phyloP scores from a whole-genome alignment of 2,888 invertebrate species.

The Drosophila cyrtoloma region DNA sequence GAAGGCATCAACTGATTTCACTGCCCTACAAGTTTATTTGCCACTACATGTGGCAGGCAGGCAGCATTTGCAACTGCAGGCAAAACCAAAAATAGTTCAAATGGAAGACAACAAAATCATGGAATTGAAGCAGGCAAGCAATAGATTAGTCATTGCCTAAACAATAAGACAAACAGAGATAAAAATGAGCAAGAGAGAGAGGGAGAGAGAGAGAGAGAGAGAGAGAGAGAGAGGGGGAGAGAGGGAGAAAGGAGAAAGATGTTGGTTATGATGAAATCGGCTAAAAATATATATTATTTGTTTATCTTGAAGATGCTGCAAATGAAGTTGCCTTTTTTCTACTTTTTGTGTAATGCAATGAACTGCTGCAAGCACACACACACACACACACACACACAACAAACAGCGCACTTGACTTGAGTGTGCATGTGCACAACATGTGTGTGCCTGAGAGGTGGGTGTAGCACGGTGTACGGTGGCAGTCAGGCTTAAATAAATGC shows the following conservation, averaged over 20 bases:
- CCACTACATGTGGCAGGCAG: constrained; percentile 1
- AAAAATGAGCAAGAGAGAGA: neutral
- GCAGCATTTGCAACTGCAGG: constrained; percentile 3
- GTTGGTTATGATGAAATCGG: constrained; percentile 42
- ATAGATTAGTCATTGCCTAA: neutral
- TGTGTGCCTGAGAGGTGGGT: constrained; percentile 2
- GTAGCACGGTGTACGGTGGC: neutral
- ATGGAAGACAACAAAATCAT: constrained; percentile 15
- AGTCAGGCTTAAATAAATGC: constrained; percentile 35
- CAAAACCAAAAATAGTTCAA: constrained; percentile 18
- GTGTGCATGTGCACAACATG: constrained; percentile 29
- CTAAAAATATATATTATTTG: constrained; percentile 62
- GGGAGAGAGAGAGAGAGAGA: neutral
- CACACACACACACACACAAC: neutral
- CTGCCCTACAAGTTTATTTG: neutral
- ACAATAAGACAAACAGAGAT: neutral
- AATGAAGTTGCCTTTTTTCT: constrained; percentile 5
- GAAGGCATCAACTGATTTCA: neutral
- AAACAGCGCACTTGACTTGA: constrained; percentile 9
- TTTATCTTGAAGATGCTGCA: constrained; percentile 41
- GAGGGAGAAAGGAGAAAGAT: neutral
- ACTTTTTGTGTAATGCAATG: constrained; percentile 4
- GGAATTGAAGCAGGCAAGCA: neutral
- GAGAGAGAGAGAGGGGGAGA: neutral
- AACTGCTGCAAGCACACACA: constrained; percentile 1